Conservation (phyloP, 2,888 invertebrate genomes). For the Aplocera efformata region DNA sequence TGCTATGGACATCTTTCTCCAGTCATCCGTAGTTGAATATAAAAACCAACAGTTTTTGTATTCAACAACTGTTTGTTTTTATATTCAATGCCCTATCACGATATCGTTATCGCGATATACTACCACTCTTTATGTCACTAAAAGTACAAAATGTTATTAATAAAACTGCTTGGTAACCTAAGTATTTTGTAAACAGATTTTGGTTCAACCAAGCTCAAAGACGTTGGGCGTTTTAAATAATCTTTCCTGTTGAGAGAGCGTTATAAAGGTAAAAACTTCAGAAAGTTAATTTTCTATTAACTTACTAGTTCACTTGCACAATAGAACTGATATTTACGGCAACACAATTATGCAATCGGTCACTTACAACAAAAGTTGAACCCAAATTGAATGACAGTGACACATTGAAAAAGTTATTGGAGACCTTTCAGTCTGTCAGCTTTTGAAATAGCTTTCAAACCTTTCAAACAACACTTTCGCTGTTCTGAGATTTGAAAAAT, state of each 20-base stretch:
- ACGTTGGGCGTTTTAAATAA: no score
- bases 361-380: slow-evolving; percentile 40
- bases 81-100: no score
- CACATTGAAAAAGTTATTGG: slow-evolving; percentile 48
- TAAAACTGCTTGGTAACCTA: no score
- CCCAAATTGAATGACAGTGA: slow-evolving; percentile 44
- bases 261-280: slow-evolving; percentile 24
- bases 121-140: no score
- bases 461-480: slow-evolving; percentile 52
- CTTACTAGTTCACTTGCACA: slow-evolving; percentile 34
- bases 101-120: no score
- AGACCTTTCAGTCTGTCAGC: slow-evolving; percentile 45
- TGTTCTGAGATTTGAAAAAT: slow-evolving; percentile 47
- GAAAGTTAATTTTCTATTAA: slow-evolving; percentile 38
- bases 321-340: slow-evolving; percentile 27
- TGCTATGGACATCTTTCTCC: no score
- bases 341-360: slow-evolving; percentile 33
- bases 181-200: no score
- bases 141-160: no score
- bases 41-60: no score
- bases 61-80: no score
- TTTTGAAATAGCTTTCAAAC: slow-evolving; percentile 38
- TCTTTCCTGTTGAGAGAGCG: slow-evolving; percentile 12
- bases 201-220: no score
- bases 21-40: no score